phyloP scores from a whole-genome alignment of 2,113 vertebrate species.

The Aegotheles bennettii region DNA sequence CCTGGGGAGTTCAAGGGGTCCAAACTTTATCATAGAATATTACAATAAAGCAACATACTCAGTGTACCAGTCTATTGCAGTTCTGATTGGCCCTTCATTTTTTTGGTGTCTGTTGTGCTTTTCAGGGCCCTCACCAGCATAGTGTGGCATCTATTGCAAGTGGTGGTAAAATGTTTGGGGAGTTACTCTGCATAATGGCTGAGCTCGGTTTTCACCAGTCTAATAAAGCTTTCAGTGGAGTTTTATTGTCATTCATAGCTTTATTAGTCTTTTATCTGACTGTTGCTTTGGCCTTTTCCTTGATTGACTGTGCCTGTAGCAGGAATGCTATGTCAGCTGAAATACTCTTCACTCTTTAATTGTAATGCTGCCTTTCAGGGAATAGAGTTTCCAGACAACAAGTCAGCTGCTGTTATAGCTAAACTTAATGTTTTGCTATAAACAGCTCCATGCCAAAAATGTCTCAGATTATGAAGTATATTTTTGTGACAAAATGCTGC shows the following conservation, averaged over 20 bases:
- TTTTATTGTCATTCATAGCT: slow-evolving; percentile 53
- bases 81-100: background rate
- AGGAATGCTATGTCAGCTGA: slow-evolving; percentile 52
- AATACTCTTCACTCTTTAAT: slow-evolving; percentile 42
- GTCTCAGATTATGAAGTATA: background rate
- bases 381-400: slow-evolving; percentile 26
- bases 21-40: background rate
- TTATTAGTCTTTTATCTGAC: slow-evolving; percentile 63
- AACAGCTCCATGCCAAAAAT: background rate
- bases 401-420: background rate
- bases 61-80: background rate
- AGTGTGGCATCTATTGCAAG: background rate
- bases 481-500: background rate
- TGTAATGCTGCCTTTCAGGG: slow-evolving; percentile 26
- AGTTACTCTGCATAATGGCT: background rate
- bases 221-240: slow-evolving; percentile 61
- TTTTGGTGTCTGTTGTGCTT: background rate
- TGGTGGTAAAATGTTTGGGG: background rate
- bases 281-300: slow-evolving; percentile 55
- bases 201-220: slow-evolving; percentile 23
- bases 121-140: background rate
- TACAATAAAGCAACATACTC: background rate
- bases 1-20: background rate
- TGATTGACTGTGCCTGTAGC: slow-evolving; percentile 51
- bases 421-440: slow-evolving; percentile 5